phyloP scores from a whole-genome alignment of 2,113 vertebrate species.

The Ovis aries region DNA sequence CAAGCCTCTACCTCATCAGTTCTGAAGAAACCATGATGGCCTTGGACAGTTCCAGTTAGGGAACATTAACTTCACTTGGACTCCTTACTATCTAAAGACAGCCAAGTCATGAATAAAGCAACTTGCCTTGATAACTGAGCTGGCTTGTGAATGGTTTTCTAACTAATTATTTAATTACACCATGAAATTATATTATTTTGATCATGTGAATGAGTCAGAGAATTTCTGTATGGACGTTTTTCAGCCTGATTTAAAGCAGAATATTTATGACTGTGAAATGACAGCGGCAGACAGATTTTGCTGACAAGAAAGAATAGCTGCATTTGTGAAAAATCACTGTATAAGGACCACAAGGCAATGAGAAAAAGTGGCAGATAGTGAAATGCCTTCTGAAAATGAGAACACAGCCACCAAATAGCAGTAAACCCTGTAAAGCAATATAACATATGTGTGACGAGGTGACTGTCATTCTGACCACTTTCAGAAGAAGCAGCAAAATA shows the following conservation, averaged over 20 bases:
- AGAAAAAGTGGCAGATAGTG: neutral
- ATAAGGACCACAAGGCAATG: neutral
- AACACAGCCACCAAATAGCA: neutral
- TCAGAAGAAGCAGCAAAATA: neutral
- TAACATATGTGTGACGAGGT: neutral
- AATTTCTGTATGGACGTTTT: neutral
- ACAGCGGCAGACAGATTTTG: neutral
- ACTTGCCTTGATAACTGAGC: neutral
- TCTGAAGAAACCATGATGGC: neutral
- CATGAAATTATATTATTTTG: neutral
- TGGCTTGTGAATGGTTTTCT: neutral
- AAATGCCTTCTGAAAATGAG: slow-evolving; percentile 12
- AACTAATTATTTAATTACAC: neutral
- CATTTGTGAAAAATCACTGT: neutral
- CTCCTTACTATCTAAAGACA: neutral
- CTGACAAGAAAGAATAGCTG: neutral
- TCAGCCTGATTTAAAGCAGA: neutral
- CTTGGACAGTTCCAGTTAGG: neutral
- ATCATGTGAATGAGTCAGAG: neutral
- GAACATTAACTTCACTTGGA: neutral
- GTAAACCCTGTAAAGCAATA: neutral
- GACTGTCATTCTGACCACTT: neutral
- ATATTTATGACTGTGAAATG: neutral
- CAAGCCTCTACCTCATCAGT: neutral
- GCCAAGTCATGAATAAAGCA: neutral